phyloP scores from a whole-genome alignment of 2,797 vertebrate species.

The Spinibarbus caldwelli region DNA sequence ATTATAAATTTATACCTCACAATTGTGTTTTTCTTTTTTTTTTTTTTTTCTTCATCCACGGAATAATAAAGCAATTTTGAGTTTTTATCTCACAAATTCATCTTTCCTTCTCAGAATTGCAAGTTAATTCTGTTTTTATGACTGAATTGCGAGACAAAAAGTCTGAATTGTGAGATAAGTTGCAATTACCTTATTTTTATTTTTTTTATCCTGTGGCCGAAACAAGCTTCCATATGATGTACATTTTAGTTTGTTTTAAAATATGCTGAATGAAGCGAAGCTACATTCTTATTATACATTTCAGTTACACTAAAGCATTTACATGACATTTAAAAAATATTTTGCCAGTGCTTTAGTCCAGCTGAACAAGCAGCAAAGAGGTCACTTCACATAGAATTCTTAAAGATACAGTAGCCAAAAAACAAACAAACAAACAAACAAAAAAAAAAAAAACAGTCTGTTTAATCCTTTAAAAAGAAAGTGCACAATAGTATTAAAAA shows the following conservation, averaged over 20 bases:
- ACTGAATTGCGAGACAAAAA: not conserved
- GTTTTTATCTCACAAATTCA: not conserved
- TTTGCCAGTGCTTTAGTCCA: not conserved
- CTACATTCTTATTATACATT: not conserved
- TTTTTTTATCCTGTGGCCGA: not conserved
- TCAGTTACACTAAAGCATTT: not conserved
- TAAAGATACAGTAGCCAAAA: no score
- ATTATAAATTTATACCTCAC: no score
- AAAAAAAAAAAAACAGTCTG: not conserved
- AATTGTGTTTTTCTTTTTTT: no score
- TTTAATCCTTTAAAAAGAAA: not conserved
- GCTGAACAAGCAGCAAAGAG: not conserved
- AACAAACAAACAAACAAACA: not conserved
- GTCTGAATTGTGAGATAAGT: no score
- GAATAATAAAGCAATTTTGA: no score
- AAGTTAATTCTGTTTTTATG: not conserved
- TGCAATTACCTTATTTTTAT: no score
- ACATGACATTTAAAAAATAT: no score
- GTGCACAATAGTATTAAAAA: not conserved
- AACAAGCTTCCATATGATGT: not conserved
- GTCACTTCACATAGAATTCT: not conserved
- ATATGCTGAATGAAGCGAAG: not conserved
- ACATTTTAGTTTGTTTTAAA: not conserved
- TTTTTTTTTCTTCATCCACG: no score
- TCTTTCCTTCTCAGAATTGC: not conserved